Conservation (phyloP, 2,888 invertebrate species). For the Sarcophaga caerulescens region DNA sequence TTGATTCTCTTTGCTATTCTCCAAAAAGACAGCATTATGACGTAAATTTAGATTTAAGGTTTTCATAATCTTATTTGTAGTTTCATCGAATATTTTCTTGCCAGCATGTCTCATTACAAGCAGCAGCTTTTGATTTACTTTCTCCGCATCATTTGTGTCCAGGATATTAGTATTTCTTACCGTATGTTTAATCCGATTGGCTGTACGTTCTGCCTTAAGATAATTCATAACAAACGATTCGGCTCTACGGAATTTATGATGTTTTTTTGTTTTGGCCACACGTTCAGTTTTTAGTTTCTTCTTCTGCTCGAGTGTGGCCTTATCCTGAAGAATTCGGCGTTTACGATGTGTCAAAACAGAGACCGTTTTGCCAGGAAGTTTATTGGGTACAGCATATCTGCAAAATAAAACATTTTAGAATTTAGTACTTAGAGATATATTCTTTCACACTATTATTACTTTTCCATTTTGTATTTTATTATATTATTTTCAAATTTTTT, state of each 20-base stretch:
- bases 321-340: conserved; percentile 78
- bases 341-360: conserved; percentile 80
- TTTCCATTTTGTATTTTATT: conserved; percentile 35
- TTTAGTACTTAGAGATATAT: neutral
- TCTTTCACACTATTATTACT: conserved; percentile 27
- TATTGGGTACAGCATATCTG: conserved; percentile 81
- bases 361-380: conserved; percentile 80
- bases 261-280: conserved; percentile 72
- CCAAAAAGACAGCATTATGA: conserved; percentile 78
- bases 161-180: conserved; percentile 75
- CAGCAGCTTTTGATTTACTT: conserved; percentile 76
- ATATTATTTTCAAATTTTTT: too few relatives aligned
- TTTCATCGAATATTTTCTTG: conserved; percentile 79
- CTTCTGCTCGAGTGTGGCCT: conserved; percentile 77
- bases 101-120: conserved; percentile 80
- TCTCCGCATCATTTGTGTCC: conserved; percentile 70
- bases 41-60: conserved; percentile 74
- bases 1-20: conserved; percentile 78
- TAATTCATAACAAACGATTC: conserved; percentile 80
- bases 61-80: conserved; percentile 76
- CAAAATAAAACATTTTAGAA: neutral
- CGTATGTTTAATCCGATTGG: conserved; percentile 76
- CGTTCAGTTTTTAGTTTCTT: conserved; percentile 75
- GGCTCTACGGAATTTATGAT: conserved; percentile 79
- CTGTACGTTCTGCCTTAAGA: conserved; percentile 78